A percentile compares a stretch with the other conserved stretches of the same genome.
Evolutionary conservation across 1,140 invertebrate genomes (phyloP).

Genomic region (Drosophila equinoxialis): DNA sequence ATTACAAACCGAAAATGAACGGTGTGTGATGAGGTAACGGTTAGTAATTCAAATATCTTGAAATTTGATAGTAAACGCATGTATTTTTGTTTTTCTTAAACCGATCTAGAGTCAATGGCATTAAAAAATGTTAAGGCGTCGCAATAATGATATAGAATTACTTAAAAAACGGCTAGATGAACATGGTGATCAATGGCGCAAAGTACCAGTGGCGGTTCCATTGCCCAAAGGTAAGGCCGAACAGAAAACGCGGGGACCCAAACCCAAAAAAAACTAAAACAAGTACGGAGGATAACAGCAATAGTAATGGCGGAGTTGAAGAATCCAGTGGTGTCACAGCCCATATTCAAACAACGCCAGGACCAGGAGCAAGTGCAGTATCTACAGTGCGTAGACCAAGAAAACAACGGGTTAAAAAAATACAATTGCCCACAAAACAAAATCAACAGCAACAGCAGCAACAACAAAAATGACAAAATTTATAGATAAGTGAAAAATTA

Average conservation of each 20-base stretch:
- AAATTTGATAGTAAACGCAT: background rate
- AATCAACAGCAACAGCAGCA: conserved; percentile 11
- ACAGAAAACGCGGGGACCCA: conserved; percentile 73
- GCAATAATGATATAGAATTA: conserved; percentile 65
- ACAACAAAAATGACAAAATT: conserved; percentile 20
- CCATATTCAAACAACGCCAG: too few species aligned
- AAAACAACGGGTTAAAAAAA: conserved; percentile 62
- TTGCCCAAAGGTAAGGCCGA: conserved; percentile 77
- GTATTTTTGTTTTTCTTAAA: background rate
- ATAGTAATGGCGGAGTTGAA: background rate
- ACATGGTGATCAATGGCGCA: conserved; percentile 74
- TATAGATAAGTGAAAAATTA: conserved; percentile 10
- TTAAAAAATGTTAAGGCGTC: conserved; percentile 67
- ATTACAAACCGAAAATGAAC: conserved; percentile 77
- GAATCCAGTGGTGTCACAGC: background rate
- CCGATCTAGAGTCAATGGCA: conserved; percentile 58
- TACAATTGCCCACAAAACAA: conserved; percentile 1
- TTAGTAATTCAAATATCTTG: background rate
- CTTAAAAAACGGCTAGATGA: conserved; percentile 71
- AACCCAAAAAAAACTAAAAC: conserved; percentile 65
- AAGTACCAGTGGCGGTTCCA: conserved; percentile 70
- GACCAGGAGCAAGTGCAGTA: background rate
- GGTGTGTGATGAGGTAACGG: conserved; percentile 69
- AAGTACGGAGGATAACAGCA: background rate
- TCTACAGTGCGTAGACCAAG: conserved; percentile 48